Evolutionary conservation across 2,113 vertebrate species (phyloP).

Genomic region (Bucco capensis): DNA sequence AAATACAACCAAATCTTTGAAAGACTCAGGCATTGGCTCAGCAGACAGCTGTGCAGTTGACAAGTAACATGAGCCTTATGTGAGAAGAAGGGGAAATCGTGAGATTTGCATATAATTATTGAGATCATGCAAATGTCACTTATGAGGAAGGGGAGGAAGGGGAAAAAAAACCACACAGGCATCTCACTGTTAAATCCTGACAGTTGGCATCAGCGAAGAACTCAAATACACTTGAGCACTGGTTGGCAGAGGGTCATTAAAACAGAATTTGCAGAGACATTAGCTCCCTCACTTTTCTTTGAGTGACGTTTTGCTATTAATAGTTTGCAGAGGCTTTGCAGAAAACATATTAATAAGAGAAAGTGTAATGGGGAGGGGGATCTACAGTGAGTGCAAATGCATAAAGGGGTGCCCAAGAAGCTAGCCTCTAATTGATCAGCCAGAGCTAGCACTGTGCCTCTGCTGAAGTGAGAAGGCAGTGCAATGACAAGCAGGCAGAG

Average conservation of each 20-base stretch:
- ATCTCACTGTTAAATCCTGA: slow-evolving; percentile 87
- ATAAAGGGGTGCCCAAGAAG: slow-evolving; percentile 72
- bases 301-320: slow-evolving; percentile 89
- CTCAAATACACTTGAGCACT: slow-evolving; percentile 86
- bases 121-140: slow-evolving; percentile 89
- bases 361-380: slow-evolving; percentile 77
- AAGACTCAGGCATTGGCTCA: slow-evolving; percentile 79
- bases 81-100: slow-evolving; percentile 84
- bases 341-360: slow-evolving; percentile 87
- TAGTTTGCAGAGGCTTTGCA: slow-evolving; percentile 86
- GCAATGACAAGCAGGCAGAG: slow-evolving; percentile 75
- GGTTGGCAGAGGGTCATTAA: slow-evolving; percentile 88
- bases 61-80: slow-evolving; percentile 87
- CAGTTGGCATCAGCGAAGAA: slow-evolving; percentile 86
- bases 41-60: slow-evolving; percentile 85
- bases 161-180: slow-evolving; percentile 72
- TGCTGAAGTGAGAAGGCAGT: slow-evolving; percentile 72
- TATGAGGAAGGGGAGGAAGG: slow-evolving; percentile 73
- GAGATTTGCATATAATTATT: slow-evolving; percentile 90
- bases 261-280: slow-evolving; percentile 88
- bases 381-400: slow-evolving; percentile 76
- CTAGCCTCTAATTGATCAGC: slow-evolving; percentile 81
- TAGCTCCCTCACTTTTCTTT: slow-evolving; percentile 87
- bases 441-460: slow-evolving; percentile 74
- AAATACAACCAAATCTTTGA: slow-evolving; percentile 84